These are phyloP conservation scores for Brachyistius frenatus DNA, from an alignment of 2,113 vertebrate genomes.

Conservation along the genomic window DNA sequence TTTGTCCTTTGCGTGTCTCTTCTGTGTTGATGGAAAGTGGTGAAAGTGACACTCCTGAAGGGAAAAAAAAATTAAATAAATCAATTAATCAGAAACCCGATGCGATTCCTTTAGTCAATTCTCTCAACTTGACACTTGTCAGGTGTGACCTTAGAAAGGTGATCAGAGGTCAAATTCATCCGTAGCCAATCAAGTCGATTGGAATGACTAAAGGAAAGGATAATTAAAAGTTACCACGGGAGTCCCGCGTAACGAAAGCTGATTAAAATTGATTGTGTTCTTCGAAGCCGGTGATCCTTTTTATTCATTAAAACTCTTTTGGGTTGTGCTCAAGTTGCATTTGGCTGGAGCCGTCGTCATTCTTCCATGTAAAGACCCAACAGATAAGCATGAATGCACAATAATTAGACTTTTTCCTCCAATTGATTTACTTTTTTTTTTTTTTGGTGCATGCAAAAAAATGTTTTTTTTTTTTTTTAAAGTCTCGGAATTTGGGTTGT, in stretches of 20 bases:
- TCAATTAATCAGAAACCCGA: conserved; percentile 64
- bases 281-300: conserved; percentile 9
- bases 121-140: conserved; percentile 61
- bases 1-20: conserved; percentile 17
- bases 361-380: neutral
- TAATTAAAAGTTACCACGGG: conserved; percentile 28
- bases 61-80: conserved; percentile 16
- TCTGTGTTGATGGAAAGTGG: neutral
- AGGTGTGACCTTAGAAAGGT: conserved; percentile 41
- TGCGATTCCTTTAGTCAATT: conserved; percentile 65
- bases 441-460: neutral
- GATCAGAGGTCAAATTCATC: conserved; percentile 69
- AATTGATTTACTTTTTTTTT: neutral
- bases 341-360: neutral
- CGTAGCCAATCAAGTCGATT: conserved; percentile 52
- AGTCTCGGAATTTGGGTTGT: neutral
- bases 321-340: conserved; percentile 6
- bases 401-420: conserved; percentile 14
- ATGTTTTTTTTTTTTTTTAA: neutral
- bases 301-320: conserved; percentile 6
- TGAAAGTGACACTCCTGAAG: conserved; percentile 36
- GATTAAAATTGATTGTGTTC: conserved; percentile 46
- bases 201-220: conserved; percentile 39
- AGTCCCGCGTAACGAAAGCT: conserved; percentile 12
- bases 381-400: neutral